phyloP scores from a whole-genome alignment of 2,113 vertebrate genomes.

The Amphiprion ocellaris region DNA sequence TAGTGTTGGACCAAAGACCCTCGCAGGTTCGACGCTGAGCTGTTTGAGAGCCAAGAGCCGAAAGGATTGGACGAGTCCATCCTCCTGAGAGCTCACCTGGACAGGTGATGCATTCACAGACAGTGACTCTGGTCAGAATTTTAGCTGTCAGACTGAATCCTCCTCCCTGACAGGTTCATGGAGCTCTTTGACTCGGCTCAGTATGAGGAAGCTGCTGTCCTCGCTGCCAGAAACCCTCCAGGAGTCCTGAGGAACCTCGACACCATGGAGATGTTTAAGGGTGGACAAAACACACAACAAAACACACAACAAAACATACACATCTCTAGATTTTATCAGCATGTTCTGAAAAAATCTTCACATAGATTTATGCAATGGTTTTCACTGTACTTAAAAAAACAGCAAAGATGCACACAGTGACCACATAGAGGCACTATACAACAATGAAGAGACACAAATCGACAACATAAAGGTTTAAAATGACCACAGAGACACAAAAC shows the following conservation, averaged over 20 bases:
- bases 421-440: no score
- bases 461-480: no score
- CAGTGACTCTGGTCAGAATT: not conserved
- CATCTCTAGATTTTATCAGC: not conserved
- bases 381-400: no score
- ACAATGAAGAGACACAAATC: no score
- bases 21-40: conserved; percentile 40
- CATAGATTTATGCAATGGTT: no score
- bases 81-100: conserved; percentile 74
- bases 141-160: not conserved
- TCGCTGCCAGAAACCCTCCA: conserved; percentile 81
- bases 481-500: no score
- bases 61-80: conserved; percentile 67
- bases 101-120: conserved; percentile 73
- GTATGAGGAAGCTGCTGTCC: conserved; percentile 82
- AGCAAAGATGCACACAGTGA: no score
- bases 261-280: conserved; percentile 80
- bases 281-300: conserved; percentile 33
- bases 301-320: conserved; percentile 7
- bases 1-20: conserved; percentile 52
- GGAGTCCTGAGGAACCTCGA: conserved; percentile 84
- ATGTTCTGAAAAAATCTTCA: no score
- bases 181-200: conserved; percentile 81
- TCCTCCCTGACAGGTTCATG: conserved; percentile 77
- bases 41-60: conserved; percentile 75